Evolutionary conservation across 1,140 invertebrate genomes (phyloP).

Genomic region (Heliconius nattereri): DNA sequence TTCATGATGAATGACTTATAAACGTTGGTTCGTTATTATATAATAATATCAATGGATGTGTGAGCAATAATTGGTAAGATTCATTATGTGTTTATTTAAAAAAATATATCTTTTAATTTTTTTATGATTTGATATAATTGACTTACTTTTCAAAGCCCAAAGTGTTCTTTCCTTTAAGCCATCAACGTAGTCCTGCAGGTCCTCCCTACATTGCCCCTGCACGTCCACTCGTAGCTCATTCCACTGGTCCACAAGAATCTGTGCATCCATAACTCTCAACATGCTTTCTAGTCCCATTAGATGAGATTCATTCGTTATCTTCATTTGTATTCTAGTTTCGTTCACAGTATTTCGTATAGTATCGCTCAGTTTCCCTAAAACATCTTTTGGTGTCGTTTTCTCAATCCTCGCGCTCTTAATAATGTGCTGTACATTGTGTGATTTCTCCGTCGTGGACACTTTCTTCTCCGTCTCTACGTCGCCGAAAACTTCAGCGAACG

Average conservation of each 20-base stretch:
- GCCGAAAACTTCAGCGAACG: slow-evolving; percentile 63
- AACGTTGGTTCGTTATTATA: background rate
- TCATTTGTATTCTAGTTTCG: slow-evolving; percentile 57
- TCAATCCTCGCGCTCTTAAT: slow-evolving; percentile 59
- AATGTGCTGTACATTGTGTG: slow-evolving; percentile 73
- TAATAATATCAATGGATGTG: background rate
- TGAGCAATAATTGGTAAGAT: no score
- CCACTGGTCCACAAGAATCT: slow-evolving; percentile 78
- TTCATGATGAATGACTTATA: slow-evolving; percentile 3
- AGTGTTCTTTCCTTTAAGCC: slow-evolving; percentile 83
- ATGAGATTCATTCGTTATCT: slow-evolving; percentile 51
- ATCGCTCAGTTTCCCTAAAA: slow-evolving; percentile 56
- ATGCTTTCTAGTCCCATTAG: slow-evolving; percentile 79
- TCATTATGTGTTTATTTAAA: no score
- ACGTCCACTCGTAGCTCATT: slow-evolving; percentile 59
- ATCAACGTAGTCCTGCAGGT: slow-evolving; percentile 84
- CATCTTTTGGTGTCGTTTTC: slow-evolving; percentile 59
- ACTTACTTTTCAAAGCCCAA: slow-evolving; percentile 90
- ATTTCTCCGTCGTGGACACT: slow-evolving; percentile 60
- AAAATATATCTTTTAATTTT: no score
- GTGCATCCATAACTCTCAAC: slow-evolving; percentile 80
- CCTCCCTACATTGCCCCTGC: slow-evolving; percentile 79
- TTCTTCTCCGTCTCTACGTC: slow-evolving; percentile 52
- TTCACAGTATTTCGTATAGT: slow-evolving; percentile 62
- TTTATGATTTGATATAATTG: background rate